Evolutionary conservation across 2,113 vertebrate species (phyloP).

Genomic region (Elaphurus davidianus): DNA sequence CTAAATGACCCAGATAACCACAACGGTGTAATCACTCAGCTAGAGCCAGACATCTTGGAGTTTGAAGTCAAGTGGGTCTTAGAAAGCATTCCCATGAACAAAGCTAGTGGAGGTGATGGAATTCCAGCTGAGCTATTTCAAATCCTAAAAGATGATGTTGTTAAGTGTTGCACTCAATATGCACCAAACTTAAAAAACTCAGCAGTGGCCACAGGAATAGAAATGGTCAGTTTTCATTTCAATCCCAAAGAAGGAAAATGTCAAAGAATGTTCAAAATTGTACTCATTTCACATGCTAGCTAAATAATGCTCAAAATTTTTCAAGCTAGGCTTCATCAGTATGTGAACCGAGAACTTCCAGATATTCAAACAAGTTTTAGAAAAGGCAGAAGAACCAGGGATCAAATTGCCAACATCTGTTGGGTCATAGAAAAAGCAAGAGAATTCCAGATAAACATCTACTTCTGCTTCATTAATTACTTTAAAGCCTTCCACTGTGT

Average conservation of each 20-base stretch:
- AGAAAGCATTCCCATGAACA: not conserved
- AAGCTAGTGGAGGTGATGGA: not conserved
- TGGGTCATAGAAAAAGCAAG: not conserved
- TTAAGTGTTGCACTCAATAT: not conserved
- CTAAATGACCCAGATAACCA: not conserved
- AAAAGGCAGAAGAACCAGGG: not conserved
- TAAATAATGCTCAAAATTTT: not conserved
- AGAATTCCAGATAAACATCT: not conserved
- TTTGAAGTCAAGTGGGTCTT: not conserved
- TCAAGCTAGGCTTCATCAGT: not conserved
- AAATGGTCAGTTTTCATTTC: not conserved
- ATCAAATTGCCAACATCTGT: not conserved
- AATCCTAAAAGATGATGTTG: not conserved
- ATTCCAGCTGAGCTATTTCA: not conserved
- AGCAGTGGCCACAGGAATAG: not conserved
- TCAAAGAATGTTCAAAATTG: not conserved
- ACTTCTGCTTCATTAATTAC: not conserved
- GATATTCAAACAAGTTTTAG: not conserved
- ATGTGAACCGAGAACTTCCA: not conserved
- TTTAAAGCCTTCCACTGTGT: not conserved
- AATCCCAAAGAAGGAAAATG: not conserved
- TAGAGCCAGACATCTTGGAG: not conserved
- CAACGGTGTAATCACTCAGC: not conserved
- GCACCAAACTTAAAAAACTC: not conserved
- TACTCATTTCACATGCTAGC: not conserved